A percentile compares a stretch with the other conserved stretches of the same genome.
Evolutionary conservation across 2,888 invertebrate species (phyloP).

Genomic region (Cacoxenus indagator): DNA sequence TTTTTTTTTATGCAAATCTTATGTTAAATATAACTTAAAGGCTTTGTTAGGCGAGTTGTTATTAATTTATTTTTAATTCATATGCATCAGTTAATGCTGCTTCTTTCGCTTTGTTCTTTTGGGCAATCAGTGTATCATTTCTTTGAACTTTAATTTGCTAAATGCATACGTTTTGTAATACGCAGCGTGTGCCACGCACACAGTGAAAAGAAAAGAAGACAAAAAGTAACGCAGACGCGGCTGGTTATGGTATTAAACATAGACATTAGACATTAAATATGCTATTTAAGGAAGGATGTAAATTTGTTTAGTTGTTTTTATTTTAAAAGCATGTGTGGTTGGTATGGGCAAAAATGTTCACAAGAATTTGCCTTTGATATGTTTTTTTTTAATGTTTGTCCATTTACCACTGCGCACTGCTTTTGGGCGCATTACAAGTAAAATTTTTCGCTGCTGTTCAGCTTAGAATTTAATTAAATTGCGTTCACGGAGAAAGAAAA

Average conservation of each 20-base stretch:
- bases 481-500: background rate
- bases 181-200: background rate
- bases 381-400: background rate
- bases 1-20: conserved; percentile 43
- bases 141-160: conserved; percentile 18
- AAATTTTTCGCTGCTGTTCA: background rate
- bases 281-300: background rate
- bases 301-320: background rate
- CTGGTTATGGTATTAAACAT: background rate
- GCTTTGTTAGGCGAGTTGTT: conserved; percentile 14
- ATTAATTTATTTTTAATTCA: conserved; percentile 40
- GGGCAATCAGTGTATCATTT: background rate
- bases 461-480: background rate
- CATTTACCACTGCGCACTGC: background rate
- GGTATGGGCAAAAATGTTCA: conserved; percentile 18
- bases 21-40: conserved; percentile 26
- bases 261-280: background rate
- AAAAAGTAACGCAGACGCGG: no score
- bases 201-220: no score
- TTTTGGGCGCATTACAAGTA: background rate
- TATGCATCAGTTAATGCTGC: conserved; percentile 29
- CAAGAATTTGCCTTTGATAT: background rate
- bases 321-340: background rate
- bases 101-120: background rate
- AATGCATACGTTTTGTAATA: background rate